These are phyloP conservation scores for Strongylocentrotus purpuratus DNA, from an alignment of 35 echinoderm and acorn worm genomes.

Conservation along the genomic window DNA sequence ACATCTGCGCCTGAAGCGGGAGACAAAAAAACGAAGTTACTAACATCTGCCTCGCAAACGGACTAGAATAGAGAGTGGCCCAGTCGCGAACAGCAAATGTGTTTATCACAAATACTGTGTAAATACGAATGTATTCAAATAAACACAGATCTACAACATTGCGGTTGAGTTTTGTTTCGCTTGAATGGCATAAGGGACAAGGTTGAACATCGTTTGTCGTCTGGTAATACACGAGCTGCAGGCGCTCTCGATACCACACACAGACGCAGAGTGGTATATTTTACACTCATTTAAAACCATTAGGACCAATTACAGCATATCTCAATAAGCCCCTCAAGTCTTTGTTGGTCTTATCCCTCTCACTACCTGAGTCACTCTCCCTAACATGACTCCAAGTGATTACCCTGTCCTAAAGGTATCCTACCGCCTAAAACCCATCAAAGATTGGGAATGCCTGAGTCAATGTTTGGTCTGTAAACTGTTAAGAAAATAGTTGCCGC, in stretches of 20 bases:
- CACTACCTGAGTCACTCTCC: neutral
- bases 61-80: neutral
- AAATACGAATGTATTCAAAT: neutral
- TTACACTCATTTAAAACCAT: neutral
- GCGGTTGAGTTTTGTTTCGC: neutral
- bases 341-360: neutral
- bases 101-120: neutral
- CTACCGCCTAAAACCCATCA: neutral
- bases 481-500: neutral
- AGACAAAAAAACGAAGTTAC: neutral
- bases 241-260: neutral
- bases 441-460: neutral
- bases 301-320: slow-evolving; percentile 12
- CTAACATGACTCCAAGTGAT: neutral
- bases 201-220: neutral
- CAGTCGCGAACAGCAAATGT: neutral
- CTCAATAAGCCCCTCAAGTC: neutral
- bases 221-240: neutral
- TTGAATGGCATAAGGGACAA: neutral
- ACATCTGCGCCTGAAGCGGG: neutral
- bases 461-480: slow-evolving; percentile 2
- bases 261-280: neutral
- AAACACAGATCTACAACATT: slow-evolving; percentile 4
- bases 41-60: neutral
- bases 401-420: neutral